A percentile compares a stretch with the other conserved stretches of the same genome.
phyloP scores from a whole-genome alignment of 2,113 vertebrate genomes.

The Isurus oxyrinchus region DNA sequence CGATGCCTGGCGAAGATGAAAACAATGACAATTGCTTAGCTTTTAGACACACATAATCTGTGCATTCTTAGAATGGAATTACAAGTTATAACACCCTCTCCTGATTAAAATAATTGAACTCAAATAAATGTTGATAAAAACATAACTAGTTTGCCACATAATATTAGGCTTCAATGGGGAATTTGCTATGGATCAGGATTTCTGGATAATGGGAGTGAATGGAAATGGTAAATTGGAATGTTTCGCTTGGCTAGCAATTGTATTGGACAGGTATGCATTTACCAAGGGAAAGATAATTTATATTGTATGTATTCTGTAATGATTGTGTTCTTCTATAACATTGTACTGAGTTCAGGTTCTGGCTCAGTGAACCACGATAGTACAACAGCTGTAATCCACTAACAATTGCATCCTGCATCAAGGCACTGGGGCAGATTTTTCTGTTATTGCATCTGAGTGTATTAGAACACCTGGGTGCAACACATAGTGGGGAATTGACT shows the following conservation, averaged over 20 bases:
- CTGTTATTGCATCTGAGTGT: not conserved
- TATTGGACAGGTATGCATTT: slow-evolving; percentile 7
- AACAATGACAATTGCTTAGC: not conserved
- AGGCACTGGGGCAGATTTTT: not conserved
- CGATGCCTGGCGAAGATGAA: not conserved
- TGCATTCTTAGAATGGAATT: not conserved
- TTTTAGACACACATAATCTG: not conserved
- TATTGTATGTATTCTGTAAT: slow-evolving; percentile 11
- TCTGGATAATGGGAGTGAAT: slow-evolving; percentile 5
- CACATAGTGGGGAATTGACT: not conserved
- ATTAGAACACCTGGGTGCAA: not conserved
- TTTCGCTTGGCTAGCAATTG: not conserved
- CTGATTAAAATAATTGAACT: slow-evolving; percentile 6
- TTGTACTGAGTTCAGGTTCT: not conserved
- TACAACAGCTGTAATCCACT: not conserved
- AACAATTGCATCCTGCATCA: not conserved
- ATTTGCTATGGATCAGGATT: not conserved
- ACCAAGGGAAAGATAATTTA: slow-evolving; percentile 17
- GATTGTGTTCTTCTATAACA: not conserved
- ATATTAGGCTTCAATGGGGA: not conserved
- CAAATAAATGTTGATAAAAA: slow-evolving; percentile 10
- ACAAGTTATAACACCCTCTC: not conserved
- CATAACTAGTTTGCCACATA: not conserved
- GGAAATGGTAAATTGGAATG: slow-evolving; percentile 22
- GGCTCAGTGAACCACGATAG: not conserved